Conservation (phyloP, 2,113 vertebrate species). For the Brienomyrus longianalis region DNA sequence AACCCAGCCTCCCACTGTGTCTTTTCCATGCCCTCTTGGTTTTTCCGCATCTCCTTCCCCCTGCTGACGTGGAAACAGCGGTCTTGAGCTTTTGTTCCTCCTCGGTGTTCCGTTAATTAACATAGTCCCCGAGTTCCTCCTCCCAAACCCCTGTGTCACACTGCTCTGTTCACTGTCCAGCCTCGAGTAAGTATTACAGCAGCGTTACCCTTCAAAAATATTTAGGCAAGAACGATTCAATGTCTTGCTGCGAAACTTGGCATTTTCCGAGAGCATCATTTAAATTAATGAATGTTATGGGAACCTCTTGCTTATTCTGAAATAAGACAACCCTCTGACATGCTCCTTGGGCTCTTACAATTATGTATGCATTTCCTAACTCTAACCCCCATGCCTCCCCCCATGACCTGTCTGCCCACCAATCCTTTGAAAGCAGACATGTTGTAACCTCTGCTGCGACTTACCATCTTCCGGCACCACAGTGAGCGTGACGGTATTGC, state of each 20-base stretch:
- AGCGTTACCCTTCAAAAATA: not conserved
- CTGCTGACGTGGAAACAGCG: not conserved
- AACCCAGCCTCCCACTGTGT: not conserved
- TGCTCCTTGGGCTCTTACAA: not conserved
- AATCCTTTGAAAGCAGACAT: not conserved
- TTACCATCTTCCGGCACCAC: conserved; percentile 89
- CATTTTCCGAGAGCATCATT: not conserved
- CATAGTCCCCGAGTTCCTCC: not conserved
- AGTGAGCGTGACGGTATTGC: conserved; percentile 78
- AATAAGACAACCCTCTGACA: not conserved
- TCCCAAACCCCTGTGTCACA: not conserved
- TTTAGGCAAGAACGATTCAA: not conserved
- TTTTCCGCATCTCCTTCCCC: not conserved
- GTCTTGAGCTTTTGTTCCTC: not conserved
- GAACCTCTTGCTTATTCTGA: not conserved
- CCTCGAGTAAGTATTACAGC: not conserved
- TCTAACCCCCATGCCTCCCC: not conserved
- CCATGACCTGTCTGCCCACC: not conserved
- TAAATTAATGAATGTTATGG: not conserved
- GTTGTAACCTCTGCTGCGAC: not conserved
- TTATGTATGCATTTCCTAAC: not conserved
- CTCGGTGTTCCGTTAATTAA: not conserved
- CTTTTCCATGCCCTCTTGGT: not conserved
- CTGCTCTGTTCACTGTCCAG: not conserved
- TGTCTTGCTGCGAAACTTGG: not conserved